These are phyloP conservation scores for Galbula dea DNA, from an alignment of 2,113 vertebrate species.

Conservation along the genomic window DNA sequence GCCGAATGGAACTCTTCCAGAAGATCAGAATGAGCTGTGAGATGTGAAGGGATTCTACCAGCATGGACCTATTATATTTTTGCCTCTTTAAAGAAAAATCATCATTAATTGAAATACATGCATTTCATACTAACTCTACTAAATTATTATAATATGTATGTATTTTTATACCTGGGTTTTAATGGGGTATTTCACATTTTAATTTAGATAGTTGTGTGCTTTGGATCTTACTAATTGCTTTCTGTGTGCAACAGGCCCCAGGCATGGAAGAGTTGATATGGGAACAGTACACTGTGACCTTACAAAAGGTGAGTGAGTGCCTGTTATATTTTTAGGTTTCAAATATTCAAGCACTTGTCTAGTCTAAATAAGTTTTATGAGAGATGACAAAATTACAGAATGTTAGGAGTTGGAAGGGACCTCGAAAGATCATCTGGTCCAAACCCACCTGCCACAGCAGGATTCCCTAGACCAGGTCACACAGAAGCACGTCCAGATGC, in stretches of 20 bases:
- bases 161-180: background rate
- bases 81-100: background rate
- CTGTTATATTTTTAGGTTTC: conserved; percentile 36
- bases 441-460: no score
- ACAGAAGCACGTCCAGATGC: no score
- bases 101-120: background rate
- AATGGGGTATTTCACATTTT: background rate
- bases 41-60: background rate
- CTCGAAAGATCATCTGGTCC: no score
- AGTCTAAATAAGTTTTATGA: background rate
- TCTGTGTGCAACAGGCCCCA: conserved; percentile 70
- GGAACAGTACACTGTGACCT: conserved; percentile 94
- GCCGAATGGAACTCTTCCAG: background rate
- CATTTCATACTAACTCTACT: background rate
- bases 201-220: background rate
- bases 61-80: background rate
- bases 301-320: conserved; percentile 86
- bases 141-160: background rate
- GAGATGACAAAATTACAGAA: no score
- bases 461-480: no score
- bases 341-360: background rate
- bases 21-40: background rate
- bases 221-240: conserved; percentile 25
- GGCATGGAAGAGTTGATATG: conserved; percentile 92
- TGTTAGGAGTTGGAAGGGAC: no score